Conservation (phyloP, 1,140 invertebrate genomes). For the Drosophila malerkotliana region DNA sequence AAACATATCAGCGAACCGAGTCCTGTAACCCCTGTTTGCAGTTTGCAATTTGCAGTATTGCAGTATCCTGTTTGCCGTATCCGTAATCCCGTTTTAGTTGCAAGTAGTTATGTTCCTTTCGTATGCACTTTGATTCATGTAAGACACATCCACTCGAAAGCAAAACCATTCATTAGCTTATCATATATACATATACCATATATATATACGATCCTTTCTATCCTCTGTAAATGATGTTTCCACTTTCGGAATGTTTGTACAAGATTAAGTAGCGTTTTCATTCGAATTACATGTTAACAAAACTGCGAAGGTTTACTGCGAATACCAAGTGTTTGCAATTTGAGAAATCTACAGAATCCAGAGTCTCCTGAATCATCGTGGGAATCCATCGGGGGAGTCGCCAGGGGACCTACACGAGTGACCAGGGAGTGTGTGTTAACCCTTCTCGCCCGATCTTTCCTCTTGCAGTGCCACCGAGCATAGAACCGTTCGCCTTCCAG, state of each 20-base stretch:
- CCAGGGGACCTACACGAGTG: background rate
- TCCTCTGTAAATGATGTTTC: constrained; percentile 56
- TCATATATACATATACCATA: constrained; percentile 12
- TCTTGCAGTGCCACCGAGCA: constrained; percentile 92
- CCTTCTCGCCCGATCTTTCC: constrained; percentile 85
- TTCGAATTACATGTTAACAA: constrained; percentile 62
- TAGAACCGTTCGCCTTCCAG: constrained; percentile 93
- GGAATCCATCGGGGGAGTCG: background rate
- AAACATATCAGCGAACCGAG: constrained; percentile 82
- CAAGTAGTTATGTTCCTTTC: constrained; percentile 70
- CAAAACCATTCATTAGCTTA: constrained; percentile 25
- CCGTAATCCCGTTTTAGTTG: constrained; percentile 59
- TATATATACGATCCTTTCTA: constrained; percentile 42
- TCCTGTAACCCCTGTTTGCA: constrained; percentile 3
- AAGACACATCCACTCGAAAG: constrained; percentile 57
- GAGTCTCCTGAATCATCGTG: constrained; percentile 11
- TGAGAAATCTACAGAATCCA: constrained; percentile 10
- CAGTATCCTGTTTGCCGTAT: constrained; percentile 28
- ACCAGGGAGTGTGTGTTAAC: constrained; percentile 64
- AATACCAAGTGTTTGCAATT: constrained; percentile 14
- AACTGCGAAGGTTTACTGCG: constrained; percentile 78
- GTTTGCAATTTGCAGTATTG: constrained; percentile 10
- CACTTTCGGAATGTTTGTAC: constrained; percentile 78
- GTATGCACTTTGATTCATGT: constrained; percentile 75
- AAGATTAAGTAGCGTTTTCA: constrained; percentile 66